Percentiles rank a stretch among this genome's conserved stretches.
phyloP scores from a whole-genome alignment of 2,888 invertebrate species.

The Eulithis testata region DNA sequence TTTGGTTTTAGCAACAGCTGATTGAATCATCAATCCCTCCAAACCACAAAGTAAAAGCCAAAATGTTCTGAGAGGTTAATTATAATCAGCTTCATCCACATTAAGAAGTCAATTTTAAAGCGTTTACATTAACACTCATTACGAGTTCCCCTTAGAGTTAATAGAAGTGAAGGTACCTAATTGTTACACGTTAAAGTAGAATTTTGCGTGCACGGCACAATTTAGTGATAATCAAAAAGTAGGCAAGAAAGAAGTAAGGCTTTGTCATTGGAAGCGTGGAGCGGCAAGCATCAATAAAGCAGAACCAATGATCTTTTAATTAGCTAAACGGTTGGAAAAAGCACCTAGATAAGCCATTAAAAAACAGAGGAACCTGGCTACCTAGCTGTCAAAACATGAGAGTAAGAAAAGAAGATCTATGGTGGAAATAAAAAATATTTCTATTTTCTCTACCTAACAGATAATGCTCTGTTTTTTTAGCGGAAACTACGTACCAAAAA shows the following conservation, averaged over 20 bases:
- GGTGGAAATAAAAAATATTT: too few species aligned
- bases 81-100: constrained; percentile 10
- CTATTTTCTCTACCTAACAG: too few species aligned
- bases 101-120: constrained; percentile 10
- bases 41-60: too few species aligned
- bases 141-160: constrained; percentile 16
- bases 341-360: too few species aligned
- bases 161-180: constrained; percentile 27
- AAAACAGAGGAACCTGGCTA: too few species aligned
- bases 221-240: constrained; percentile 31
- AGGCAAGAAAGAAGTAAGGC: constrained; percentile 1
- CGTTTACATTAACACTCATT: constrained; percentile 21
- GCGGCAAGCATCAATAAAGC: background rate
- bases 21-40: too few species aligned
- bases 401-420: too few species aligned
- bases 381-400: too few species aligned
- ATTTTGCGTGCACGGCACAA: constrained; percentile 33
- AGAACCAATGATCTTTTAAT: background rate
- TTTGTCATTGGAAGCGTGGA: background rate
- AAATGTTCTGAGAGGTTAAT: background rate
- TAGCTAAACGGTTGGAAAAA: background rate
- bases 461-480: too few species aligned
- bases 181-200: constrained; percentile 38
- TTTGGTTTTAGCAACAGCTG: background rate
- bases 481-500: too few species aligned